Percentiles rank a stretch among this genome's conserved stretches.
Conservation (phyloP, 2,888 invertebrate species). For the Drosophila kambysellisi region DNA sequence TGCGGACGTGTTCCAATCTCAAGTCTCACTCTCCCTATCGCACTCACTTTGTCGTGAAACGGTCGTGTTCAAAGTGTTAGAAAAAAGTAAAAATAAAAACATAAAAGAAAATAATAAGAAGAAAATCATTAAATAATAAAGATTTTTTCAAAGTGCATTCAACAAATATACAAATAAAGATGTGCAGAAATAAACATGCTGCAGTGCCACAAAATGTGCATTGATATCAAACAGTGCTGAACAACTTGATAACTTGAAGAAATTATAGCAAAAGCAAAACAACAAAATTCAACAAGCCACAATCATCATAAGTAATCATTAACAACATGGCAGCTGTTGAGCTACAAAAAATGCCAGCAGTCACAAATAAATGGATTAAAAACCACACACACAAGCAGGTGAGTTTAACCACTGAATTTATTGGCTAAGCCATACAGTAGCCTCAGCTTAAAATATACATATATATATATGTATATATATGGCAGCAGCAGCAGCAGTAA, state of each 20-base stretch:
- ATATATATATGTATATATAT: constrained; percentile 1
- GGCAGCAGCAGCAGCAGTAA: constrained; percentile 31
- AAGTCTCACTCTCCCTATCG: constrained; percentile 33
- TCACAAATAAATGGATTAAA: constrained; percentile 78
- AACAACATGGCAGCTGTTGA: constrained; percentile 51
- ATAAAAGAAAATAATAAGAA: constrained; percentile 7
- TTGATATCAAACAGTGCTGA: constrained; percentile 45
- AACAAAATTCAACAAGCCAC: not conserved
- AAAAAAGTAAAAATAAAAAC: constrained; percentile 7
- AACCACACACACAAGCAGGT: constrained; percentile 63
- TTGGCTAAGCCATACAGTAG: constrained; percentile 54
- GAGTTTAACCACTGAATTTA: constrained; percentile 62
- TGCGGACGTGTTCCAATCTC: constrained; percentile 74
- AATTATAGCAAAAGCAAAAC: constrained; percentile 1
- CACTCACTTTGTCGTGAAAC: constrained; percentile 37
- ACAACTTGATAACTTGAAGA: constrained; percentile 27
- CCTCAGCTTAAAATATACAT: constrained; percentile 29
- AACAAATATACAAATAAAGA: constrained; percentile 17
- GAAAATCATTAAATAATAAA: constrained; percentile 12
- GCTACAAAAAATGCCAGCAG: constrained; percentile 59
- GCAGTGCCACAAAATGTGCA: constrained; percentile 65
- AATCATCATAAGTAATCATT: constrained; percentile 33
- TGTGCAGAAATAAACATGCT: constrained; percentile 53
- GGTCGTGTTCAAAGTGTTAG: constrained; percentile 45
- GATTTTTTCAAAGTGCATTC: constrained; percentile 17